Evolutionary conservation across 2,113 vertebrate genomes (phyloP).

Genomic region (Cyanoliseus patagonus): DNA sequence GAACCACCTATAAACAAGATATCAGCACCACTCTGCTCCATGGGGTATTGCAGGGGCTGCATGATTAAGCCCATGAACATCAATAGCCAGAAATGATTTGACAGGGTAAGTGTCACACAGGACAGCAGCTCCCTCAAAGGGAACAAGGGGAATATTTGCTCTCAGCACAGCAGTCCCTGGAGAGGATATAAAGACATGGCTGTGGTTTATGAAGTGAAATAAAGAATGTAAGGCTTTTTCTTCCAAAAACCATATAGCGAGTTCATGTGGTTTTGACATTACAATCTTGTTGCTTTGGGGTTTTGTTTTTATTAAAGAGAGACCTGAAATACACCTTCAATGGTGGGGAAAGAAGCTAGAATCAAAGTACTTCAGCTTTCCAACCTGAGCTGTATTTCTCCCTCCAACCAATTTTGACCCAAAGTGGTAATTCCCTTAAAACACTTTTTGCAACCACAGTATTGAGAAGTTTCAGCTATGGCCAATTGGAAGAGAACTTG

Average conservation of each 20-base stretch:
- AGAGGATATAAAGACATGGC: neutral
- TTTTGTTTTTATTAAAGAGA: neutral
- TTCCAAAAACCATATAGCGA: neutral
- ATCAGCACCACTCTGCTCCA: neutral
- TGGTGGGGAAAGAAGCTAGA: neutral
- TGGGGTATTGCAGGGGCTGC: fast-evolving
- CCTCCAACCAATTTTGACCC: neutral
- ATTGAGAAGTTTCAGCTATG: neutral
- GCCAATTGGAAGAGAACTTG: neutral
- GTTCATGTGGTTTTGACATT: neutral
- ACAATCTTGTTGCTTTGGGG: neutral
- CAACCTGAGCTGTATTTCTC: neutral
- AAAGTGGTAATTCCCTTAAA: neutral
- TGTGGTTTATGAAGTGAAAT: neutral
- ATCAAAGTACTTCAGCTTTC: neutral
- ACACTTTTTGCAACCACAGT: neutral
- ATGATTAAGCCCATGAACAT: neutral
- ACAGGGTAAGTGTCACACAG: neutral
- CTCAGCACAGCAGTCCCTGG: neutral
- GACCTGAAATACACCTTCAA: neutral
- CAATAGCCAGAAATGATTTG: neutral
- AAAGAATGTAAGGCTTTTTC: neutral
- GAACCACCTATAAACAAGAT: neutral
- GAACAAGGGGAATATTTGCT: neutral
- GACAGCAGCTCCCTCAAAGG: neutral